phyloP scores from a whole-genome alignment of 2,113 vertebrate genomes.

The Gopherus evgoodei region DNA sequence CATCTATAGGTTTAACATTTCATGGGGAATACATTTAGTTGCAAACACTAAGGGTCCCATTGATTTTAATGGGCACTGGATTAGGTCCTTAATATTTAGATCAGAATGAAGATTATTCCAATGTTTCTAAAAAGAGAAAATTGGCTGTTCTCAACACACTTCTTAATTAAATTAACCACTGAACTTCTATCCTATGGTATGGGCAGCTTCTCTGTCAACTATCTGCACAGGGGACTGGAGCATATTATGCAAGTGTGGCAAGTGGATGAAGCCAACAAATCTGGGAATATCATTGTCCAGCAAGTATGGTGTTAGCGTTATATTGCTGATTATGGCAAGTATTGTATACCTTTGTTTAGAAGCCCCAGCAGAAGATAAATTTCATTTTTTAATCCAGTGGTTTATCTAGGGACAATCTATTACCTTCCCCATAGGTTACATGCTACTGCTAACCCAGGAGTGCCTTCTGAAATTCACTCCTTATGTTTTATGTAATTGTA shows the following conservation, averaged over 20 bases:
- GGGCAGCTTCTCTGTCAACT: not conserved
- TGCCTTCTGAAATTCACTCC: not conserved
- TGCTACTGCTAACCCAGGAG: not conserved
- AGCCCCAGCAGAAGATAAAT: not conserved
- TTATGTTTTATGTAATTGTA: not conserved
- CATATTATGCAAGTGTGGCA: not conserved
- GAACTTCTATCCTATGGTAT: not conserved
- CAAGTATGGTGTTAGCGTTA: not conserved
- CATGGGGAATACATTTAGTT: not conserved
- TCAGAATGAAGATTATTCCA: rapidly evolving
- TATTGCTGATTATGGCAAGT: not conserved
- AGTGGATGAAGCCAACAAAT: not conserved
- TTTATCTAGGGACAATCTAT: not conserved
- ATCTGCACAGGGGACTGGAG: not conserved
- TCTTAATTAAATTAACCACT: not conserved
- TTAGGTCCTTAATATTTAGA: not conserved
- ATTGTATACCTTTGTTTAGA: not conserved
- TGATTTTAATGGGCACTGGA: not conserved
- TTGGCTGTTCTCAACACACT: rapidly evolving
- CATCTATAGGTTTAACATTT: rapidly evolving
- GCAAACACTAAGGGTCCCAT: not conserved
- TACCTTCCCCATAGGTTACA: not conserved
- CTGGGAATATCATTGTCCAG: not conserved
- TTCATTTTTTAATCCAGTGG: not conserved
- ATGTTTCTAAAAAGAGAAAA: not conserved